Evolutionary conservation across 2,113 vertebrate genomes (phyloP).

Genomic region (Maccullochella peelii): DNA sequence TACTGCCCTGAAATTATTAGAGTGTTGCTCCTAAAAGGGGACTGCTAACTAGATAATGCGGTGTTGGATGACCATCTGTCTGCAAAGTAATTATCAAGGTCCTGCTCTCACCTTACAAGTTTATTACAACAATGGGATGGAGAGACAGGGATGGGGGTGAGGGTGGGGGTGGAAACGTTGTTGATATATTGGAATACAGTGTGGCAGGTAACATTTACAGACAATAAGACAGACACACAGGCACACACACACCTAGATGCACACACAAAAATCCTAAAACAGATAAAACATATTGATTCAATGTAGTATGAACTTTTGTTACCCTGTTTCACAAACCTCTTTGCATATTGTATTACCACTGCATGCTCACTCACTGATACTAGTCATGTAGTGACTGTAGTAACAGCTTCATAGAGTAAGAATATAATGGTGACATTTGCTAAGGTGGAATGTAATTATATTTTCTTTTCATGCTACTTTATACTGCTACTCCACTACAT

Average conservation of each 20-base stretch:
- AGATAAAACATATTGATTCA: not conserved
- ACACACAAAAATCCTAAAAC: not conserved
- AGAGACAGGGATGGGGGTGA: constrained; percentile 10
- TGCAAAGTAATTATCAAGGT: constrained; percentile 67
- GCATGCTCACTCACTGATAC: constrained; percentile 21
- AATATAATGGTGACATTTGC: constrained; percentile 1
- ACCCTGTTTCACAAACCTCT: not conserved
- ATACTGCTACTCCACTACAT: too few species aligned
- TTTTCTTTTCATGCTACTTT: too few species aligned
- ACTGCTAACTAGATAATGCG: constrained; percentile 52
- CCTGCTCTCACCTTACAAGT: constrained; percentile 77
- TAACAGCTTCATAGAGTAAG: not conserved
- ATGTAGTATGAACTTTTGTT: not conserved
- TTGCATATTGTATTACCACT: not conserved
- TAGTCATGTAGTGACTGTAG: not conserved
- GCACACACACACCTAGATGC: not conserved
- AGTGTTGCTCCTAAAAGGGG: constrained; percentile 55
- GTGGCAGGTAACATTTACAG: constrained; percentile 14
- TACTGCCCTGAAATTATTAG: constrained; percentile 67
- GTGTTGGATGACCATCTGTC: constrained; percentile 79
- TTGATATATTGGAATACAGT: constrained; percentile 32
- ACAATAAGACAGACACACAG: not conserved
- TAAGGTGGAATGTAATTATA: too few species aligned
- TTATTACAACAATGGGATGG: constrained; percentile 49
- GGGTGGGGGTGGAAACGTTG: constrained; percentile 18